Evolutionary conservation across 2,888 invertebrate genomes (phyloP).

Genomic region (Mylabris sibirica): DNA sequence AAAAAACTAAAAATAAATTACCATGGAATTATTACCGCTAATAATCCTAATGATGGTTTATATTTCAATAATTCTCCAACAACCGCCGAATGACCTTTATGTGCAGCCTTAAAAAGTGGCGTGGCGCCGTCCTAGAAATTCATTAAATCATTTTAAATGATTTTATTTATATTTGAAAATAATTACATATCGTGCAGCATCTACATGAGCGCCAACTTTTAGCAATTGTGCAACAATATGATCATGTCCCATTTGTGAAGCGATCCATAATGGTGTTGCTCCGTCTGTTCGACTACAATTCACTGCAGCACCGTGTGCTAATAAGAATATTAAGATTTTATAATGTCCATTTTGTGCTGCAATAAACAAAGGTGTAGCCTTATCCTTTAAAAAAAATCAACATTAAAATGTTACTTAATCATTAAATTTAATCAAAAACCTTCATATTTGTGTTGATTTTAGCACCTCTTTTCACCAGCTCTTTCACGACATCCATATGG

Average conservation of each 20-base stretch:
- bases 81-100: constrained; percentile 91
- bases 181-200: constrained; percentile 79
- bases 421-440: constrained; percentile 61
- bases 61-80: constrained; percentile 83
- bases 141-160: not conserved
- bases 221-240: constrained; percentile 80
- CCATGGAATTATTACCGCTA: constrained; percentile 68
- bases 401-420: not conserved
- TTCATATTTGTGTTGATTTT: constrained; percentile 85
- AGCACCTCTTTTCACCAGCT: constrained; percentile 82
- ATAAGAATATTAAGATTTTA: constrained; percentile 76
- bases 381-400: constrained; percentile 74
- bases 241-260: constrained; percentile 93
- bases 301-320: constrained; percentile 76
- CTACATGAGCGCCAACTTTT: constrained; percentile 79
- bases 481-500: constrained; percentile 85
- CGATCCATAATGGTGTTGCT: constrained; percentile 92
- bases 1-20: constrained; percentile 11
- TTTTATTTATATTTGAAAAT: too few relatives aligned
- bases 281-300: constrained; percentile 82
- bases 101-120: constrained; percentile 92
- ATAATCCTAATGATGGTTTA: constrained; percentile 80
- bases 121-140: constrained; percentile 82
- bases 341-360: constrained; percentile 94
- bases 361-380: constrained; percentile 90